Conservation (phyloP, 2,888 invertebrate species). For the Nephrotoma flavescens region DNA sequence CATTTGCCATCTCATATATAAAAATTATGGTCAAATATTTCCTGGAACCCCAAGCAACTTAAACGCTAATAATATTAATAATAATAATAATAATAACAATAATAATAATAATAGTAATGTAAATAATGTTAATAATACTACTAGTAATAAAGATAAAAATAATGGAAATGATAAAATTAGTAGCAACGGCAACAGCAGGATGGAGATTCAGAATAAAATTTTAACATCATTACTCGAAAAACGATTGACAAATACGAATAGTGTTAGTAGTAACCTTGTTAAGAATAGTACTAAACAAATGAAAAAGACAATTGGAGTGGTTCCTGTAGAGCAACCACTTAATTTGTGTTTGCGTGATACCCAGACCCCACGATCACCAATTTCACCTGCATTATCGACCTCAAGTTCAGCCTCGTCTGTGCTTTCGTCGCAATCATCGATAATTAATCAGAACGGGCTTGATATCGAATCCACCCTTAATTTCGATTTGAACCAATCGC, state of each 20-base stretch:
- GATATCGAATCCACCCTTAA: neutral
- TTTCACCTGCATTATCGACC: neutral
- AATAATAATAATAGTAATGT: neutral
- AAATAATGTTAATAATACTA: neutral
- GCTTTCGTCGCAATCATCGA: neutral
- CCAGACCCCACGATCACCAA: neutral
- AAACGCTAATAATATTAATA: constrained; percentile 19
- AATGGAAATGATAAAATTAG: neutral
- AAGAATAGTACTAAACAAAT: neutral
- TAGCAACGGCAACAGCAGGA: neutral
- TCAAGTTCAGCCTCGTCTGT: neutral
- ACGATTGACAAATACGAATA: constrained; percentile 39
- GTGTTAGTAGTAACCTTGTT: neutral
- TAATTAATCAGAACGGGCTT: neutral
- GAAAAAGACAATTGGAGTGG: constrained; percentile 17
- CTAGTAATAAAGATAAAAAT: neutral
- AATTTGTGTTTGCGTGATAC: constrained; percentile 71
- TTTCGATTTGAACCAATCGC: neutral
- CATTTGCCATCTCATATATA: constrained; percentile 81
- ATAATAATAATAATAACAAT: neutral
- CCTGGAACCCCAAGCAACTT: constrained; percentile 51
- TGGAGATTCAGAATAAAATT: constrained; percentile 36
- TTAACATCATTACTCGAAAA: constrained; percentile 55
- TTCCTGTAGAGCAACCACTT: constrained; percentile 49
- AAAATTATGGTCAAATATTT: constrained; percentile 78